These are phyloP conservation scores for Acanthiza pusilla DNA, from an alignment of 2,797 vertebrate species.

Conservation along the genomic window DNA sequence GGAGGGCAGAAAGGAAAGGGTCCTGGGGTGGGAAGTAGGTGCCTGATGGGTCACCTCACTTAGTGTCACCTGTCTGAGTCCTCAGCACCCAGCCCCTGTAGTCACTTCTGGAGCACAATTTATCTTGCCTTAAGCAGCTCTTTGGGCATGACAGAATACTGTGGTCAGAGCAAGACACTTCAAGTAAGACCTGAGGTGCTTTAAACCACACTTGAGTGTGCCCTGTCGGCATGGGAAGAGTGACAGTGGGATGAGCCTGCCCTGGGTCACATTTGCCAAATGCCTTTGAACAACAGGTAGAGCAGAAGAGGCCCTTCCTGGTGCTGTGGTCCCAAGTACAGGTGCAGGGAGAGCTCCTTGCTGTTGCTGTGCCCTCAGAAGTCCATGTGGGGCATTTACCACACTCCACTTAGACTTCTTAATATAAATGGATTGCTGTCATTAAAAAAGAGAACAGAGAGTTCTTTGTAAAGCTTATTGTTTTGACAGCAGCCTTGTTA, in stretches of 20 bases:
- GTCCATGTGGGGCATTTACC: not conserved
- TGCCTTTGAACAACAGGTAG: not conserved
- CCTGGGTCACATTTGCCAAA: not conserved
- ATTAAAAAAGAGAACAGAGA: not conserved
- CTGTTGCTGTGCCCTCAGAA: not conserved
- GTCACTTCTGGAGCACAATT: not conserved
- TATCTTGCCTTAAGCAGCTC: not conserved
- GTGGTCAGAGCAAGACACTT: not conserved
- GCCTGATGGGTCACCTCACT: not conserved
- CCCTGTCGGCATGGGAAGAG: not conserved
- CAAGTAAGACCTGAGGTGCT: not conserved
- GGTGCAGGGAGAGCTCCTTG: not conserved
- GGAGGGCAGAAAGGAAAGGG: not conserved
- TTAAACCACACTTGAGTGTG: not conserved
- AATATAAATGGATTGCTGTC: not conserved
- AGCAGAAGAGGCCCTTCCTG: not conserved
- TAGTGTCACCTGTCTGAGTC: not conserved
- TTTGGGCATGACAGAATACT: not conserved
- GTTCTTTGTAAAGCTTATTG: not conserved
- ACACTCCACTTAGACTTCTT: not conserved
- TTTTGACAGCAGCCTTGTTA: constrained; percentile 44
- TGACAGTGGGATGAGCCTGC: not conserved
- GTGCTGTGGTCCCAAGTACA: not conserved
- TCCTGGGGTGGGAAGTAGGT: not conserved
- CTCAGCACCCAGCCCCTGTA: not conserved